Base-by-base conservation (phyloP, 2,113 vertebrate genomes). In the Nycticryphes semicollaris region DNA sequence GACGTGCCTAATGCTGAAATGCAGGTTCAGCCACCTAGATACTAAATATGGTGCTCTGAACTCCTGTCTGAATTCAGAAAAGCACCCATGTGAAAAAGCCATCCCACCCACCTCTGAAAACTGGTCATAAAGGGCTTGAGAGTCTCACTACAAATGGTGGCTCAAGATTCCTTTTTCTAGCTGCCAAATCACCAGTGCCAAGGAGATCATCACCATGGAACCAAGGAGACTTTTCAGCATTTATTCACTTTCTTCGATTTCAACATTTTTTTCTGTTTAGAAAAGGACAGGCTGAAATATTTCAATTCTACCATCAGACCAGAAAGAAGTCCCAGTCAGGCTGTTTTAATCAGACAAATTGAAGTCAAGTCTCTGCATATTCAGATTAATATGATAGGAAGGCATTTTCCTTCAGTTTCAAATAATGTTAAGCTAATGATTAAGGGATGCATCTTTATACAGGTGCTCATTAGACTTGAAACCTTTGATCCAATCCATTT, bases 311-410 rank as follows among this genome's bases (percentile, higher is more conserved):
- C 24, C 30, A 48, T 51, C 66, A 87, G 21, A 43, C 1, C 2
- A 68, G n/a, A 86, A 50, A 78, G 27, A 30, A 84, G 2, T 10
- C 30, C 9, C 28, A 80, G 37, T 24, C 17, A 81, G 48, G 25
- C 19, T 10, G 1, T 7, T 41, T 43, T 54, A 81, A 63, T 39
- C 23, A 75, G 47, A 37, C 4, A 74, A 90, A 90, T 12, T 9
- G 0, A 75, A 87, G 84, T 11, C 0, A 0, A 37, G 4, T n/a
- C 19, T 94, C n/a, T n/a, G 31, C 5, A 11, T 41, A 57, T 21
- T 47, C 51, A 60, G 25, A 39, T 64, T 35, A 77, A 39, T 77
- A 14, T 76, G 37, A 33, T 14, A 90, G 57, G 30, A 87, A 81
- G 51, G 4, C 6, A 51, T 59, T 85, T 93, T 84, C 53, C 31